These are phyloP conservation scores for Drosophila quadrilineata DNA, from an alignment of 1,140 invertebrate species.

Conservation along the genomic window DNA sequence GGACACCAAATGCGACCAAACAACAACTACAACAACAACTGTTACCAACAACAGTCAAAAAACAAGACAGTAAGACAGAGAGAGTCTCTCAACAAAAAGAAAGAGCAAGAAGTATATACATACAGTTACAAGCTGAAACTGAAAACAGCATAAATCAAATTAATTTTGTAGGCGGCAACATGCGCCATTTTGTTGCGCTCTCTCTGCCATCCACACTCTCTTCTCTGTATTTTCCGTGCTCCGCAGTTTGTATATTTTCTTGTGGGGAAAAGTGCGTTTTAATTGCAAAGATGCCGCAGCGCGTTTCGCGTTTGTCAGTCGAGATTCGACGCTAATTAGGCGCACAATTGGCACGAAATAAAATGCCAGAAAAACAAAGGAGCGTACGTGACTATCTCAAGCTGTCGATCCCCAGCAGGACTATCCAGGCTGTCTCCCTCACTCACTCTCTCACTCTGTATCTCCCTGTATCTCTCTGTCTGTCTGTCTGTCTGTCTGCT, in stretches of 20 bases:
- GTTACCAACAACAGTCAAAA: slow-evolving; percentile 19
- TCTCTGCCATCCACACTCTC: background rate
- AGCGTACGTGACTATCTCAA: slow-evolving; percentile 75
- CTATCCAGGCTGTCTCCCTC: background rate
- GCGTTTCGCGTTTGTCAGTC: slow-evolving; percentile 35
- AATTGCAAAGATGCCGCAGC: slow-evolving; percentile 74
- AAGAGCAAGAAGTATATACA: slow-evolving; percentile 14
- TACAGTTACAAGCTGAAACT: slow-evolving; percentile 27
- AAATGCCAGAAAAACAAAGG: slow-evolving; percentile 68
- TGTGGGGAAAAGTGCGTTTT: slow-evolving; percentile 66
- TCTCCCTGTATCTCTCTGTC: too few relatives aligned
- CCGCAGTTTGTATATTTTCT: background rate
- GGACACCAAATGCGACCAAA: slow-evolving; percentile 24
- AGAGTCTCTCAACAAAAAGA: slow-evolving; percentile 39
- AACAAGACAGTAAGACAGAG: slow-evolving; percentile 41
- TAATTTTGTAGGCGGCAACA: slow-evolving; percentile 73
- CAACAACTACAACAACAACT: slow-evolving; percentile 5
- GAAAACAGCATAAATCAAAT: slow-evolving; percentile 72
- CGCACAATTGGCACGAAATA: slow-evolving; percentile 76
- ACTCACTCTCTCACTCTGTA: background rate
- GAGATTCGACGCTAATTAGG: slow-evolving; percentile 74
- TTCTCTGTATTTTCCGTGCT: background rate
- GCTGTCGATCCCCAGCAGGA: slow-evolving; percentile 54
- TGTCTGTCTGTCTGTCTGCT: slow-evolving; percentile 12
- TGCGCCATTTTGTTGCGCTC: slow-evolving; percentile 58